phyloP scores from a whole-genome alignment of 2,113 vertebrate species.

The Micronycteris hirsuta region DNA sequence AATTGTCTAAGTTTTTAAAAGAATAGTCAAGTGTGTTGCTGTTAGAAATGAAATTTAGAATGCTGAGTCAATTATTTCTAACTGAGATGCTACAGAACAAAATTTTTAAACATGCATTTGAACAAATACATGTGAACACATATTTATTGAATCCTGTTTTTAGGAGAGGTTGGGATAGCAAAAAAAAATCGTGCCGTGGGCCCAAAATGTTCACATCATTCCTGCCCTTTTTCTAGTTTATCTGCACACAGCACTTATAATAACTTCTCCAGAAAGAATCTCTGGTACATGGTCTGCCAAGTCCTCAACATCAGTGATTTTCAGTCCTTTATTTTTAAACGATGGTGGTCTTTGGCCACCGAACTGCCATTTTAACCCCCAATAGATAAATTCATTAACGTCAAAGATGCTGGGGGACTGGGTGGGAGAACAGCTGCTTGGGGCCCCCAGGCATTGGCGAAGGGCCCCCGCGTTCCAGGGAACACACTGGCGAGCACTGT shows the following conservation, averaged over 20 bases:
- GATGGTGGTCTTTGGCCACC: background rate
- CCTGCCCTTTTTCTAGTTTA: background rate
- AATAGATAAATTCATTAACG: background rate
- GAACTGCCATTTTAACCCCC: background rate
- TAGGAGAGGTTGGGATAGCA: background rate
- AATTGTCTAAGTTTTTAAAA: background rate
- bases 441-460: background rate
- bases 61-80: background rate
- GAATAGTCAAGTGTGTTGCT: background rate
- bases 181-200: background rate
- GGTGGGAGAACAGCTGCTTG: background rate
- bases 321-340: background rate
- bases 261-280: background rate
- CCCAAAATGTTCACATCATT: background rate
- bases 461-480: background rate
- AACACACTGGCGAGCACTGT: background rate
- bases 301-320: background rate
- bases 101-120: background rate
- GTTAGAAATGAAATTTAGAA: background rate
- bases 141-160: background rate
- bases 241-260: background rate
- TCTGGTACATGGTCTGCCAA: background rate
- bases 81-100: background rate
- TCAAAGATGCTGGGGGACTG: background rate
- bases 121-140: background rate